Evolutionary conservation across 2,797 vertebrate genomes (phyloP), one percentile per base, ranked within the genome.

Genomic region (Erpetoichthys calabaricus): DNA sequence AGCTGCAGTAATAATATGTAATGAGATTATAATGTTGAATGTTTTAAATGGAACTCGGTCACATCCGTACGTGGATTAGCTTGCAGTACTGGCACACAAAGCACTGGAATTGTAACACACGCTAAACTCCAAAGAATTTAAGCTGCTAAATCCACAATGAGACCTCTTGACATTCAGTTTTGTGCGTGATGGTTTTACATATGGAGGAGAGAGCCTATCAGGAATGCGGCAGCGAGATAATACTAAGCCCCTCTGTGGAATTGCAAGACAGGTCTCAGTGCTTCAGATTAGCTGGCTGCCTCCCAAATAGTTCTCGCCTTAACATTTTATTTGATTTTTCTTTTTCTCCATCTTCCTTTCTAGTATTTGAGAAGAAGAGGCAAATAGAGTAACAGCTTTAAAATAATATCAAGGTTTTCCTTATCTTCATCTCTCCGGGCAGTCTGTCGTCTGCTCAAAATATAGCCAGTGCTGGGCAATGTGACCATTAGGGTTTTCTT

Each of bases 21-120:
- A 59, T 59, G 58, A 54, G 58, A 59, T 59, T 59, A 59, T 47
- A n/a, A 59, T 53, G 58, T 59, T 45, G 6, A 45, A 52, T 45
- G 42, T 59, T 59, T 52, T 46, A 45, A 53, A 53, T 46, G 51
- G 41, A 46, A 43, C 51, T 45, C 45, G 45, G 51, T 47, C 51
- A 54, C 51, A 54, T 59, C 58, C 51, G 45, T 45, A 52, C 41
- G 44, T 53, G 58, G 58, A 59, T 59, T 59, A 59, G 45, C 58
- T 25, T 8, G 45, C 10, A 45, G 45, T 10, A 47, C 51, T 53
- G 53, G 10, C 42, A 45, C 51, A 59, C 58, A 47, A 59, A 59
- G 45, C 44, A 42, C 44, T 4, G 58, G 51, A 5, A 54, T 59
- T 59, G 51, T 59, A 52, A 54, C 51, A 54, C 51, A 47, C 47